Evolutionary conservation across 2,797 vertebrate genomes (phyloP), one percentile per base, ranked within the genome.

Genomic region (Pempheris klunzingeri): DNA sequence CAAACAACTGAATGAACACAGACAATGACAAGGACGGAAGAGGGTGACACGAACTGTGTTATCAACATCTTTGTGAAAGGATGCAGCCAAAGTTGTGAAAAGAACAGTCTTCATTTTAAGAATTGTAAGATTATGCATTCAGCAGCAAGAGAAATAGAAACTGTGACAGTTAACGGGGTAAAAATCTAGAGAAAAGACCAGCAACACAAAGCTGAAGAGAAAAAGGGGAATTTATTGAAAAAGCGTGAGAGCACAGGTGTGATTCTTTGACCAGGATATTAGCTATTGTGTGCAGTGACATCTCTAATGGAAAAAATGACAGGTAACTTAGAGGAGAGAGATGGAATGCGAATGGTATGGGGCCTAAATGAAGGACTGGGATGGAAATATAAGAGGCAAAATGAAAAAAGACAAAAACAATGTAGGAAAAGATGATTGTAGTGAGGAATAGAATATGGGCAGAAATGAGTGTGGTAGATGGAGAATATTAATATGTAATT

Each of bases 261-360:
- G 55, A 70, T 82, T 87, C 82, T 83, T 68, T 80, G 83, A 85
- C 82, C 82, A 54, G 77, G 76, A 87, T 85, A 92, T 92, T 90
- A 84, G 83, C 74, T 80, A 84, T 76, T 87, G 81, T 88, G 80
- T 77, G 84, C 57, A 61, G 77, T 69, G 88, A 86, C 90, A 85
- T 78, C 71, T 78, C 77, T 82, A 91, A 91, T 88, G 85, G 84
- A 73, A 89, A n/a, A 89, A 87, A 90, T 83, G 87, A 87, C 81
- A 81, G 78, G 69, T n/a, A 76, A 64, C 69, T 50, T 58, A 65
- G 71, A 70, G 34, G 71, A 77, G 70, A 81, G 70, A 77, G 81
- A 90, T 80, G 74, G 64, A 82, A 84, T 64, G 63, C 46, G 71
- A 84, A 77, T 54, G 60, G 55, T 67, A 58, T 72, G 46, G 77